phyloP scores from a whole-genome alignment of 2,888 invertebrate species.

The Xestia ashworthii region DNA sequence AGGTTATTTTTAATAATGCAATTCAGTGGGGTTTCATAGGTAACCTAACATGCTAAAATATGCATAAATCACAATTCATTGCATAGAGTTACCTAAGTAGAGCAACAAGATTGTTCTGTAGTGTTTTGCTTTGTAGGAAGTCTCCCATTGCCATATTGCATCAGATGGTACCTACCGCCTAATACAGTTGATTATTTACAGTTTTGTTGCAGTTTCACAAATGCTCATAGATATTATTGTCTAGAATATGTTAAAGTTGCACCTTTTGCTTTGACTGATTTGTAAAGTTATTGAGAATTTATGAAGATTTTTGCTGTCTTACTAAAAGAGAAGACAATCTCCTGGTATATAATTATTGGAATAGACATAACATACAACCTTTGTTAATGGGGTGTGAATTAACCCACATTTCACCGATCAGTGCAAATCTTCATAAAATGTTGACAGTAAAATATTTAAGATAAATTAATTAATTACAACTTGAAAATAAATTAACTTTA shows the following conservation, averaged over 20 bases:
- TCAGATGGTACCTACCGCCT: constrained; percentile 60
- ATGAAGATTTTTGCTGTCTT: constrained; percentile 6
- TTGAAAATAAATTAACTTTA: too few species aligned
- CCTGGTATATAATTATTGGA: neutral
- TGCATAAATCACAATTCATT: constrained; percentile 41
- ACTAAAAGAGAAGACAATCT: neutral
- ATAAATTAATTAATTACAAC: too few species aligned
- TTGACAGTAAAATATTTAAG: neutral
- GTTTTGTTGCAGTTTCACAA: constrained; percentile 86
- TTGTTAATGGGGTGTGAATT: neutral
- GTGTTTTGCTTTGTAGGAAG: constrained; percentile 73
- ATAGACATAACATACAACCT: neutral
- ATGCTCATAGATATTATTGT: constrained; percentile 40
- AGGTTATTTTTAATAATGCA: constrained; percentile 27
- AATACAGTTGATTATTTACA: constrained; percentile 40
- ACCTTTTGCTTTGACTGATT: constrained; percentile 11
- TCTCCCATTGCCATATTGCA: constrained; percentile 66
- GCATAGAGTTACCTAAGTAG: constrained; percentile 35
- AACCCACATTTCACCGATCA: neutral
- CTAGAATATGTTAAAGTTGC: constrained; percentile 23
- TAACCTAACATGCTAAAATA: constrained; percentile 55
- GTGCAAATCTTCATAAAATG: constrained; percentile 18
- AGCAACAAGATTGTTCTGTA: constrained; percentile 67
- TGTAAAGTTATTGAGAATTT: constrained; percentile 17
- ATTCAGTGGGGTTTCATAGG: constrained; percentile 77